These are phyloP conservation scores for Falco punctatus DNA, from an alignment of 2,113 vertebrate species.

Conservation along the genomic window DNA sequence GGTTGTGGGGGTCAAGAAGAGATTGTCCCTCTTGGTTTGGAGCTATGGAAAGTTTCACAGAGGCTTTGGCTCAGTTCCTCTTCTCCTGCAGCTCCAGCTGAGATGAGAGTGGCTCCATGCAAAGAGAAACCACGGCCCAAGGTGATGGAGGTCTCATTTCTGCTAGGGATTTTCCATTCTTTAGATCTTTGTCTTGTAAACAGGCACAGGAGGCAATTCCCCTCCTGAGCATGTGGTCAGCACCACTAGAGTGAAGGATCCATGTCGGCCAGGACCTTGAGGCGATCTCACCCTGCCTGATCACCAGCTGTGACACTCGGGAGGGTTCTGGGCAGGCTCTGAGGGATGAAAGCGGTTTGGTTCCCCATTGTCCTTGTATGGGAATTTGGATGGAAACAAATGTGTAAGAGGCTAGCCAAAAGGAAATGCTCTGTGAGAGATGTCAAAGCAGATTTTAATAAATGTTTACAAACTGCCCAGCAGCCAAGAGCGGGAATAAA, in stretches of 20 bases:
- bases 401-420: background rate
- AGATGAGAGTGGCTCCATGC: background rate
- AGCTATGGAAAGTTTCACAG: background rate
- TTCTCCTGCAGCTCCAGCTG: background rate
- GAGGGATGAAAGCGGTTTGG: background rate
- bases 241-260: background rate
- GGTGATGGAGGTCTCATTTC: background rate
- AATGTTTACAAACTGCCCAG: background rate
- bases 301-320: background rate
- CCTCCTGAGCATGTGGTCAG: rapidly evolving
- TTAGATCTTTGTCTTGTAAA: background rate
- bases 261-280: background rate
- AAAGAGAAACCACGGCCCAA: background rate
- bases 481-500: background rate
- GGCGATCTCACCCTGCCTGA: background rate
- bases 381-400: slow-evolving; percentile 38
- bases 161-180: background rate
- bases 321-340: background rate
- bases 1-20: background rate
- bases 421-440: slow-evolving; percentile 18
- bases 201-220: background rate
- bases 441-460: background rate
- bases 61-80: background rate
- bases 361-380: background rate
- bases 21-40: background rate